Evolutionary conservation across 2,888 invertebrate species (phyloP).

Genomic region (Pachliopta kotzebuea): DNA sequence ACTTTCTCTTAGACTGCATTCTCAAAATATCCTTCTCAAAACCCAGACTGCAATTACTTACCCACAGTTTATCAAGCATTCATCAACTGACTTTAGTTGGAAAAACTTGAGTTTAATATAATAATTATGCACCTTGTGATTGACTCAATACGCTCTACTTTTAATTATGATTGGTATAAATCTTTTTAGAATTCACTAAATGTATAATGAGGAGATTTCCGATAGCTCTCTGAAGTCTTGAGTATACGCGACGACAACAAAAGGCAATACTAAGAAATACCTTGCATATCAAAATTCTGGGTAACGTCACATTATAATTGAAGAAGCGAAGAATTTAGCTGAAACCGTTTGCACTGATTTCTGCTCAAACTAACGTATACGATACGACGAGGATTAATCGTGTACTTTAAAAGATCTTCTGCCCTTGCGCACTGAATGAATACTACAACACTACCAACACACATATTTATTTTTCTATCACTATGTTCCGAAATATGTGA

Average conservation of each 20-base stretch:
- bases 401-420: constrained; percentile 36
- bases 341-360: neutral
- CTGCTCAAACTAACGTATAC: neutral
- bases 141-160: no score
- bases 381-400: constrained; percentile 41
- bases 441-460: constrained; percentile 42
- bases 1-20: constrained; percentile 1
- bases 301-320: neutral
- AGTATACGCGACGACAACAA: no score
- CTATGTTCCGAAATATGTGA: constrained; percentile 38
- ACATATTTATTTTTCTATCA: constrained; percentile 36
- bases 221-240: no score
- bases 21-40: constrained; percentile 1
- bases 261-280: neutral
- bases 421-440: constrained; percentile 38
- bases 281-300: neutral
- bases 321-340: neutral
- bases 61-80: neutral
- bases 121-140: no score
- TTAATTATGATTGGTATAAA: no score
- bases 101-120: no score
- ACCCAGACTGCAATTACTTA: constrained; percentile 2
- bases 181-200: no score
- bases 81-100: neutral
- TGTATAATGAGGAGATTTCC: no score